phyloP scores from a whole-genome alignment of 2,797 vertebrate genomes.

The Distichodus sexfasciatus region DNA sequence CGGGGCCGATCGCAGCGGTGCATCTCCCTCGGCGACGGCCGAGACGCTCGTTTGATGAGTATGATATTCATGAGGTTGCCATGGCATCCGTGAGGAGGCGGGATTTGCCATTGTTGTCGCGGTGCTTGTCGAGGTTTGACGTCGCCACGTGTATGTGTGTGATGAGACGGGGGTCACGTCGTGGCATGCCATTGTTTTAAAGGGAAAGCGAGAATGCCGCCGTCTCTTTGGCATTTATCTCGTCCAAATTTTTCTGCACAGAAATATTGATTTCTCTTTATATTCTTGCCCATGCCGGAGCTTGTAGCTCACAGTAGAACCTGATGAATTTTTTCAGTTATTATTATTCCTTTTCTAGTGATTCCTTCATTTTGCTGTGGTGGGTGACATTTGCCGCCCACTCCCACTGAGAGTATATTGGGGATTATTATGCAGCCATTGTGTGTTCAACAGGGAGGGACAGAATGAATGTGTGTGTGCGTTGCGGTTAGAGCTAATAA shows the following conservation, averaged over 20 bases:
- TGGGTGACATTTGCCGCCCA: constrained; percentile 33
- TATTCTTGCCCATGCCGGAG: constrained; percentile 34
- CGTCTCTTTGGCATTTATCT: constrained; percentile 29
- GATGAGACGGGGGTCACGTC: constrained; percentile 5
- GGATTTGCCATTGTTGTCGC: constrained; percentile 22
- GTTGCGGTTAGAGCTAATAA: constrained; percentile 28
- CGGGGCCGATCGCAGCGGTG: constrained; percentile 10
- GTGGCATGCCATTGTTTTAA: constrained; percentile 33
- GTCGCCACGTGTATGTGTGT: constrained; percentile 8
- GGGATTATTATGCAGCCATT: constrained; percentile 19
- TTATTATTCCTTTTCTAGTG: constrained; percentile 8
- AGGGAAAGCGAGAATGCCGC: constrained; percentile 16
- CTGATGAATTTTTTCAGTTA: constrained; percentile 10
- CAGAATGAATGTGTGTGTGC: background rate
- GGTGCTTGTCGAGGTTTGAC: constrained; percentile 8
- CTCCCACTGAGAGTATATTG: constrained; percentile 1
- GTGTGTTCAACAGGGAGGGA: constrained; percentile 9
- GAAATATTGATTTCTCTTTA: constrained; percentile 50
- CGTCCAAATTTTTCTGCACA: constrained; percentile 34
- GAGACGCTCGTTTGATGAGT: constrained; percentile 30
- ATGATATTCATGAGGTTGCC: constrained; percentile 33
- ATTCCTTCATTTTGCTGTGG: constrained; percentile 24
- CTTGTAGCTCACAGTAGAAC: constrained; percentile 30
- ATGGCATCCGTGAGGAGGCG: constrained; percentile 35
- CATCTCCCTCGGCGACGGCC: background rate